Evolutionary conservation across 1,140 invertebrate species (phyloP), one percentile per base, ranked within the genome.

Genomic region (Euwallacea similis): DNA sequence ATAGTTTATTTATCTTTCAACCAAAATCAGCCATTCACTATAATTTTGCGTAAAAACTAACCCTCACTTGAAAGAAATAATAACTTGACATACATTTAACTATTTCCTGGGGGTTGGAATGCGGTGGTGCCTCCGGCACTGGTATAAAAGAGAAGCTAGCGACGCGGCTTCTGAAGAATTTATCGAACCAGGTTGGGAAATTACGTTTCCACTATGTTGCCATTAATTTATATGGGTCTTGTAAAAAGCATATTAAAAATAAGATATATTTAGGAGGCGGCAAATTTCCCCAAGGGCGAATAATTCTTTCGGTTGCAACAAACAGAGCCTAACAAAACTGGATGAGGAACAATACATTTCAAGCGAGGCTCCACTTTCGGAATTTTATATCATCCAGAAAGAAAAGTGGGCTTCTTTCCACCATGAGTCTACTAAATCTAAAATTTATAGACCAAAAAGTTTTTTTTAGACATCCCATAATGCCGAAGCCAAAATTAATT

Each of bases 161-260:
- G 68, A 13, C 72, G 72, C 41, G 74, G 69, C 67, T 67, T 74
- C 59, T 72, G 62, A 72, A 69, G 72, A 72, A 75, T 75, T 75
- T 75, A 75, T 75, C 66, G 74, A 69, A 64, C 66, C 59, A 64
- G 64, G 70, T 66, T 61, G 70, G 70, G 64, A 66, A 72, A 72
- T 72, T 72, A 72, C 70, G 63, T 72, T 72, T 72, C 55, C 70
- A 60, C 63, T 72, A 72, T 72, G 47, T 72, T 66, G 44, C 63
- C 70, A 47, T 66, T 72, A 72, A 72, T 72, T 72, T 72, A 72
- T 72, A 72, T 61, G 63, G 70, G 55, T 53, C 55, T 72, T 72
- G 70, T 72, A 72, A 72, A 71, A 66, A 66, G 63, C 70, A 72
- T 72, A 72, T 72, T 72, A 72, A 72, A 72, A 72, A 72, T 72